Base-by-base conservation (phyloP, 2,888 invertebrate genomes). In the Clusia tigrina region DNA sequence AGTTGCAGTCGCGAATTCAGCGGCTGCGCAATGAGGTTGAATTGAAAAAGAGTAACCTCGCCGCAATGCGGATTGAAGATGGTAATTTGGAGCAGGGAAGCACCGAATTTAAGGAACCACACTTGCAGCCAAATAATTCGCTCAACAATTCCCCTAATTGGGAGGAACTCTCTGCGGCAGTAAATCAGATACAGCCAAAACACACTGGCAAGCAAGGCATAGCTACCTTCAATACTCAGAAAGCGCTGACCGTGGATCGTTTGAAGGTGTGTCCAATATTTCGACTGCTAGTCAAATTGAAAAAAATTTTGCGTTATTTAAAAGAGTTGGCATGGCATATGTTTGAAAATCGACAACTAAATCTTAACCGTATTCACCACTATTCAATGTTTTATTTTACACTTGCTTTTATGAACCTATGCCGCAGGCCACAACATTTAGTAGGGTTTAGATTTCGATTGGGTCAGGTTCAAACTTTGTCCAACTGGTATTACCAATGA, bases 171-270 rank as follows among this genome's bases (percentile, higher is more conserved):
- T 80, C 80, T 1, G 74, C 72, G 15, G 81, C 77, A 0, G 81
- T 81, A 0, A 77, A 81, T 68, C 65, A 75, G 54, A 78, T 84
- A 37, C 68, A 81, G 64, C 83, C 83, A 2, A 75, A 66, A 2
- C 69, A 77, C 24, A 82, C 81, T 0, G 84, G 84, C 1, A 72
- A 78, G 67, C 62, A 79, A 85, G 92, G 91, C 1, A 83, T 92
- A 85, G 86, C 88, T 37, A 92, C 90, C 0, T 89, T 89, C 70
- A 86, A 89, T 74, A 86, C 86, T 1, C 90, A 92, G 73, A 89
- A 90, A 66, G 84, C 87, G 9, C 76, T 92, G 25, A 93, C 93
- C 2, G 81, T 90, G 60, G 91, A 93, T 48, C 87, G 91, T 2
- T 84, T 94, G 2, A 87, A 90, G 68, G 82, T 82, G 48, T 37